These are phyloP conservation scores for Palythoa grandis DNA, from an alignment of 92 coral and sea anemone genomes.

Conservation along the genomic window DNA sequence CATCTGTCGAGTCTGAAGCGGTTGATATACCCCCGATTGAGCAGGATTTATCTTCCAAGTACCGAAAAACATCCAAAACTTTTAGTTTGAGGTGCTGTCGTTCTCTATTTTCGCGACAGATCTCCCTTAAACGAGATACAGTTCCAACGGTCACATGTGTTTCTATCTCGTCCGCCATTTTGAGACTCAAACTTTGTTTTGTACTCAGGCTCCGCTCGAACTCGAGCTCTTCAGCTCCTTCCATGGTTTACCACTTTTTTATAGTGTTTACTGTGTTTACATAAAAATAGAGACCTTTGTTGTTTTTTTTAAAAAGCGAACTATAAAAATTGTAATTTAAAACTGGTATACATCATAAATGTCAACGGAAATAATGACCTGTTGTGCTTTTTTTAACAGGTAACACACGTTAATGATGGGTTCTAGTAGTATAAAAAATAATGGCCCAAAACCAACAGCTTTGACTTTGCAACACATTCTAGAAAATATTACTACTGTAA, in stretches of 20 bases:
- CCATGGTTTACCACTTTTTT: not conserved
- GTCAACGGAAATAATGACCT: too few relatives aligned
- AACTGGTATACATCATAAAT: too few relatives aligned
- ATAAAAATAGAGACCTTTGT: too few relatives aligned
- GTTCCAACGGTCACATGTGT: slow-evolving; percentile 42
- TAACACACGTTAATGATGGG: not conserved
- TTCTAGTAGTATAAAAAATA: not conserved
- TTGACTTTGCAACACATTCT: too few relatives aligned
- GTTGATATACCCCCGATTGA: slow-evolving; percentile 19
- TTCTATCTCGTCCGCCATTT: slow-evolving; percentile 47
- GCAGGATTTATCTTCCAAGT: slow-evolving; percentile 53
- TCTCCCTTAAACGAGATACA: slow-evolving; percentile 46
- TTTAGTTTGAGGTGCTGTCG: slow-evolving; percentile 34
- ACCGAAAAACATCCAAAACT: slow-evolving; percentile 56
- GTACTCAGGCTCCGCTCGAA: slow-evolving; percentile 38
- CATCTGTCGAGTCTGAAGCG: slow-evolving; percentile 44
- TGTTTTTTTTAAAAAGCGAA: too few relatives aligned
- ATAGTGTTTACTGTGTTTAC: not conserved
- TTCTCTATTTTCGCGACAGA: slow-evolving; percentile 26
- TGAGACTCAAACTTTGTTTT: not conserved
- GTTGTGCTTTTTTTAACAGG: too few relatives aligned
- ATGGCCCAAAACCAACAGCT: not conserved
- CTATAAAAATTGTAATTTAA: too few relatives aligned
- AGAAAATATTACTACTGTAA: not conserved
- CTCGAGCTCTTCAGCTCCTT: not conserved